Percentiles rank a stretch among this genome's conserved stretches.
Evolutionary conservation across 92 coral and sea anemone genomes (phyloP).

Genomic region (Anthopleura xanthogrammica): DNA sequence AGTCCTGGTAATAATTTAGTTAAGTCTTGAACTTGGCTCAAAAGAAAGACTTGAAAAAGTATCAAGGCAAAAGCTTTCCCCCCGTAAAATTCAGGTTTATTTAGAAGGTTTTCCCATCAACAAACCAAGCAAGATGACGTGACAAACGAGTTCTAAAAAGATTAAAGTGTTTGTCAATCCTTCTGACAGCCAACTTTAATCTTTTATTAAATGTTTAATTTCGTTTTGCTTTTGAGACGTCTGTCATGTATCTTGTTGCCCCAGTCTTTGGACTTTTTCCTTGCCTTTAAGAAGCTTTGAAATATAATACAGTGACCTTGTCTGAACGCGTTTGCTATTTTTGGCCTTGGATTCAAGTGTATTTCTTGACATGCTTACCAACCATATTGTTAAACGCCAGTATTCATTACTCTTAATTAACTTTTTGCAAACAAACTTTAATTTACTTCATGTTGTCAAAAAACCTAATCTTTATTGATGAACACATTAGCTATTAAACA

Average conservation of each 20-base stretch:
- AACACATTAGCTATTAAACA: not conserved
- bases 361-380: too few relatives aligned
- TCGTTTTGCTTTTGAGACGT: not conserved
- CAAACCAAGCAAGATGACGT: not conserved
- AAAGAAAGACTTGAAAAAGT: not conserved
- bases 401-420: not conserved
- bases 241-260: not conserved
- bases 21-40: not conserved
- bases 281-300: too few relatives aligned
- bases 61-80: not conserved
- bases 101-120: too few relatives aligned
- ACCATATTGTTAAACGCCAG: too few relatives aligned
- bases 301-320: too few relatives aligned
- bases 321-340: too few relatives aligned
- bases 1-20: not conserved
- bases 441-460: not conserved
- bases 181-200: not conserved
- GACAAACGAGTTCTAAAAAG: not conserved
- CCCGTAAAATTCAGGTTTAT: not conserved
- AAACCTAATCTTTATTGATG: not conserved
- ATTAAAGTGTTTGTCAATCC: not conserved
- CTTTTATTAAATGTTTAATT: constrained; percentile 10
- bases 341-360: too few relatives aligned
- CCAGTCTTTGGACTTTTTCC: too few relatives aligned
- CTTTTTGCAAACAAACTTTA: not conserved